Evolutionary conservation across 2,113 vertebrate species (phyloP), one percentile per base, ranked within the genome.

Genomic region (Platysternon megacephalum): DNA sequence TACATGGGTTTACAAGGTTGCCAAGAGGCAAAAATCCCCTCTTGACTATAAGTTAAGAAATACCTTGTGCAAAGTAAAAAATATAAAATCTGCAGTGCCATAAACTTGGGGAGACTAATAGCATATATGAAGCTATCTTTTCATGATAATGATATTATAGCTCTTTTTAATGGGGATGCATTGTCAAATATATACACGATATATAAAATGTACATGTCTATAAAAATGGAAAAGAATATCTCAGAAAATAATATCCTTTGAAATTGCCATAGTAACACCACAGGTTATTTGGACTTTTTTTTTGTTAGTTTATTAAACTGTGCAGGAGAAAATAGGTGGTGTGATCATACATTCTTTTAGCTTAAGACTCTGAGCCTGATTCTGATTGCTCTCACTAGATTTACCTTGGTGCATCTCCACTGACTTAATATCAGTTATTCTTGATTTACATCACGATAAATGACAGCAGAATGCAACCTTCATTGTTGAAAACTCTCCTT

Each of bases 91-190:
- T 85, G 39, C 9, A 55, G 14, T 68, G 6, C 76, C 86, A 80
- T 83, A 97, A 97, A 88, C 19, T 35, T 49, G 35, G 29, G 55
- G 94, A 93, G 95, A 93, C 55, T 85, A 94, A 87, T 8, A 52
- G 72, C 21, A 91, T 42, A 61, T 85, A 91, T 91, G 82, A 29
- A 91, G 84, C 79, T 96, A 94, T 28, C 87, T 95, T 91, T 87
- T 94, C 91, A 90, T 76, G 7, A 72, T 91, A 97, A 97, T 92
- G 79, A n/a, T 81, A 90, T 58, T 79, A 82, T 93, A 97, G 88
- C 58, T 97, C 85, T 96, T 86, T 87, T 91, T 95, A 97, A 97
- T 85, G 87, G 86, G 91, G 81, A 82, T n/a, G 79, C 72, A 80
- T 78, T 88, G 93, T 96, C 91, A 96, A 79, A 95, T 72, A 80